A percentile compares a stretch with the other conserved stretches of the same genome.
Conservation (phyloP, 2,113 vertebrate genomes). For the Condylura cristata region DNA sequence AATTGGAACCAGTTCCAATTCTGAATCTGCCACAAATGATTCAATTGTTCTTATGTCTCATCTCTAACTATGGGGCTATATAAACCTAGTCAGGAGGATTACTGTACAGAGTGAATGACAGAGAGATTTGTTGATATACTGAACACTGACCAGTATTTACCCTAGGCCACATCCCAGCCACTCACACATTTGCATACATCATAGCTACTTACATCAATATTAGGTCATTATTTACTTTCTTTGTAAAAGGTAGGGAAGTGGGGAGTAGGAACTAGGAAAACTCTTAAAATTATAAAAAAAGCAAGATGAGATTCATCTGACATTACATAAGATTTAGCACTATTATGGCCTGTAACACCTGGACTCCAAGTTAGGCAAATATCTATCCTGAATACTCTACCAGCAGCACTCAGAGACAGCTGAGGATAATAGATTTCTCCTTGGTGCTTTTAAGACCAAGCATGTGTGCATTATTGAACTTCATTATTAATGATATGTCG, state of each 20-base stretch:
- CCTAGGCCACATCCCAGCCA: not conserved
- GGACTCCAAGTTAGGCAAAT: not conserved
- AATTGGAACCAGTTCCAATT: not conserved
- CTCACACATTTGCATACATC: not conserved
- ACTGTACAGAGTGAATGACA: not conserved
- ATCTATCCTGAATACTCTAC: not conserved
- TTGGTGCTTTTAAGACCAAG: not conserved
- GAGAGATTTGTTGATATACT: not conserved
- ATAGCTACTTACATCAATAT: not conserved
- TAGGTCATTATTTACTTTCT: not conserved
- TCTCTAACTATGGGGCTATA: not conserved
- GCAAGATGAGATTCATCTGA: not conserved
- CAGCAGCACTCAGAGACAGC: not conserved
- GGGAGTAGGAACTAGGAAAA: not conserved
- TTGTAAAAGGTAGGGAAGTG: not conserved
- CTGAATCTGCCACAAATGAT: not conserved
- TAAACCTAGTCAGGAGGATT: not conserved
- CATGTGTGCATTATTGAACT: not conserved
- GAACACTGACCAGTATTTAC: not conserved
- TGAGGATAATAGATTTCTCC: not conserved
- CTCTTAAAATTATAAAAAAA: not conserved
- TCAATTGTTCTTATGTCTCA: not conserved
- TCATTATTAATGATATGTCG: not conserved
- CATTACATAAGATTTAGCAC: not conserved
- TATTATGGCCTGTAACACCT: not conserved